These are phyloP conservation scores for Dioctria rufipes DNA, from an alignment of 2,888 invertebrate species.

Conservation along the genomic window DNA sequence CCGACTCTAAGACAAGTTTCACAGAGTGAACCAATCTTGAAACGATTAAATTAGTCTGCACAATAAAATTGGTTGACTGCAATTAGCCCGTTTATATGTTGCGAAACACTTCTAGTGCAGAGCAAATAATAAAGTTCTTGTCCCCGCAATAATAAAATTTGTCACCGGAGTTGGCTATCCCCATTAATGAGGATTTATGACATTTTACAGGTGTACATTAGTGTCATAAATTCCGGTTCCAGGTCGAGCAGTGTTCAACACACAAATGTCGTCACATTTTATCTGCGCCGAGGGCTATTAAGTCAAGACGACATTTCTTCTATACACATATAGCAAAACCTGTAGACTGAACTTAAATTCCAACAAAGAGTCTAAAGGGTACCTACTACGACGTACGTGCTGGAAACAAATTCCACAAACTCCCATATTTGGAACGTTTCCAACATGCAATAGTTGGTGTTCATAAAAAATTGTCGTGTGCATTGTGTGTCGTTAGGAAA, in stretches of 20 bases:
- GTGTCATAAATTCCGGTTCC: conserved; percentile 42
- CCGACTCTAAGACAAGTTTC: too few species aligned
- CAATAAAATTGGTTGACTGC: too few species aligned
- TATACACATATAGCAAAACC: neutral
- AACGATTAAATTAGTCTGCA: too few species aligned
- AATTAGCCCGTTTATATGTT: too few species aligned
- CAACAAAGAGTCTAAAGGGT: neutral
- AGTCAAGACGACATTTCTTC: conserved; percentile 44
- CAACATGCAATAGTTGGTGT: neutral
- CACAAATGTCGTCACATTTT: conserved; percentile 14
- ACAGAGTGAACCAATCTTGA: too few species aligned
- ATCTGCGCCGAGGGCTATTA: conserved; percentile 19
- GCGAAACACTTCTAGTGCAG: neutral
- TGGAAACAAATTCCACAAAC: conserved; percentile 28
- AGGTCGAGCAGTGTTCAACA: conserved; percentile 19
- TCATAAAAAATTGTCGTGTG: too few species aligned
- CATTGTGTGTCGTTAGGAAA: too few species aligned
- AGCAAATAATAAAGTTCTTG: conserved; percentile 27
- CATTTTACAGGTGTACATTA: conserved; percentile 35
- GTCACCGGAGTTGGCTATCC: conserved; percentile 22
- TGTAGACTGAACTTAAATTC: conserved; percentile 27
- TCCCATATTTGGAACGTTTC: conserved; percentile 40
- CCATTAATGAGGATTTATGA: conserved; percentile 37
- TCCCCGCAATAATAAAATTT: conserved; percentile 31
- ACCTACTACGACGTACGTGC: neutral